Evolutionary conservation across 2,888 invertebrate genomes (phyloP).

Genomic region (Tipula vernalis): DNA sequence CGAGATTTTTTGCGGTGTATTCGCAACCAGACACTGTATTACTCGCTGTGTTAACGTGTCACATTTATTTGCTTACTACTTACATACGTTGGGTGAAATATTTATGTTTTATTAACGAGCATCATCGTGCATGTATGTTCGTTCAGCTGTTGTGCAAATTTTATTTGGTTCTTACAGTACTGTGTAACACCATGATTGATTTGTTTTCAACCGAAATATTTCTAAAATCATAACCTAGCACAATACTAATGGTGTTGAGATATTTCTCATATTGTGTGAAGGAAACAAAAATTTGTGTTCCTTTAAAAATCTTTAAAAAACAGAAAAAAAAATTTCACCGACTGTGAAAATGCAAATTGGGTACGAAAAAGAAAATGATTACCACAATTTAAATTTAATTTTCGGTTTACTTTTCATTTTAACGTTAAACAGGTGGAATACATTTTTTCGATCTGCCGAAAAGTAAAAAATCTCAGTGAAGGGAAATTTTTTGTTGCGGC

Average conservation of each 20-base stretch:
- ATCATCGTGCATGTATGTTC: background rate
- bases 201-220: background rate
- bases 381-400: background rate
- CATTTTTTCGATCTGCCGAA: background rate
- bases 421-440: background rate
- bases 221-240: background rate
- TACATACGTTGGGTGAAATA: background rate
- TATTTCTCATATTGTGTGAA: background rate
- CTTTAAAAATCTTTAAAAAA: background rate
- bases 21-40: background rate
- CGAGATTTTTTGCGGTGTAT: background rate
- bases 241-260: background rate
- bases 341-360: background rate
- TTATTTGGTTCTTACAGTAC: too few relatives aligned
- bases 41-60: background rate
- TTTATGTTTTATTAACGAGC: background rate
- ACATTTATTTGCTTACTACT: background rate
- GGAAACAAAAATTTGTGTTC: background rate
- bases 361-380: background rate
- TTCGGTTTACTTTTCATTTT: background rate
- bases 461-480: too few relatives aligned
- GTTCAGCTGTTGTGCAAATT: background rate
- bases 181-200: background rate
- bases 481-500: too few relatives aligned
- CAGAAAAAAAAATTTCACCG: background rate